Evolutionary conservation across 2,888 invertebrate genomes (phyloP), one percentile per base, ranked within the genome.

Genomic region (Mythimna impura): DNA sequence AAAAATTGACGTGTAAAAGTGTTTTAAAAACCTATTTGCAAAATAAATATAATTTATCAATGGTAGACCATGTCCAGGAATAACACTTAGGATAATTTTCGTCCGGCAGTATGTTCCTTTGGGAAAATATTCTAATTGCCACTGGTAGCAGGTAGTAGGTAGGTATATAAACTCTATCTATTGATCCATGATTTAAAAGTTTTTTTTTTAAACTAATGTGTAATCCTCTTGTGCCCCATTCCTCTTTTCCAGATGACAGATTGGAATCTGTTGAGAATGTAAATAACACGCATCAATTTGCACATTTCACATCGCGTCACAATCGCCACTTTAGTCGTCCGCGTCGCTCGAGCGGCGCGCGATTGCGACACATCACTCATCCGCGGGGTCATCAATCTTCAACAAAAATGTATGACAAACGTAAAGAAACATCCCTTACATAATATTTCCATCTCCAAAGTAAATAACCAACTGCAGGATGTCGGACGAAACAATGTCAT

Each of bases 401-500:
- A n/a, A n/a, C 30, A 69, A 22, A 22, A 64, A 64, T 30, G 64
- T 67, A 17, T 47, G 54, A 67, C 36, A 55, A 57, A 52, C 52
- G 55, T 22, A 30, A 57, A 68, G 43, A 54, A 66, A 50, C 55
- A 60, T 30, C 43, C 3, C n/a, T 43, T 66, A 69, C 50, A 74
- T 66, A 74, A 75, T 66, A 58, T 73, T 61, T 61, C 22, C 30
- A 74, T 62, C 52, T 63, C 30, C 17, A 43, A 64, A 57, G 17
- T 63, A 73, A 73, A 80, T 82, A 78, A 78, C 76, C 76, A 78
- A 77, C 74, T 76, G 83, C 73, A 71, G 40, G 69, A 72, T 61
- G 67, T 65, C 20, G 47, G 57, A 63, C 43, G 36, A 76, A 73
- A 69, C 58, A 82, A 82, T 78, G 68, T 73, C 78, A 86, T 84